A percentile compares a stretch with the other conserved stretches of the same genome.
Evolutionary conservation across 2,797 vertebrate species (phyloP).

Genomic region (Melanotaenia parkinsoni): DNA sequence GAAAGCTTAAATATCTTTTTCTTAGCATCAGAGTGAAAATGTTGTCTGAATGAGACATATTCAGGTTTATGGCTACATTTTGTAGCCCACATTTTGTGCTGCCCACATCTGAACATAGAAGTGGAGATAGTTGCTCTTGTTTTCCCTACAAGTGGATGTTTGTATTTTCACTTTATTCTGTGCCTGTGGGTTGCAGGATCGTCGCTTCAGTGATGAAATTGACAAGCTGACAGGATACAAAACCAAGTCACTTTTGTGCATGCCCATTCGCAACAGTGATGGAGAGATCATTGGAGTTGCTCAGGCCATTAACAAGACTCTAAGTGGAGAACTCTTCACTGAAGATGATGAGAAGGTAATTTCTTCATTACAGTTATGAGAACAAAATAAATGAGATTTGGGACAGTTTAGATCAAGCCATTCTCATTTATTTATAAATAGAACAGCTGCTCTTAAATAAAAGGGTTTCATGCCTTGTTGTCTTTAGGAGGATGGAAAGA

Average conservation of each 20-base stretch:
- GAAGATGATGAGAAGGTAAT: conserved; percentile 95
- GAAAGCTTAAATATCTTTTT: background rate
- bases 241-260: conserved; percentile 96
- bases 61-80: background rate
- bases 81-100: background rate
- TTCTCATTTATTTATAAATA: conserved; percentile 17
- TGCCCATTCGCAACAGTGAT: conserved; percentile 96
- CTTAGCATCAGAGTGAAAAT: background rate
- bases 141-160: conserved; percentile 14
- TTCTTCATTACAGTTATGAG: conserved; percentile 9
- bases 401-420: conserved; percentile 1
- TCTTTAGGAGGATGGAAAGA: background rate
- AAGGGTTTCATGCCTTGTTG: conserved; percentile 1
- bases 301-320: conserved; percentile 97
- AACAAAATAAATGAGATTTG: conserved; percentile 15
- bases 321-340: conserved; percentile 91
- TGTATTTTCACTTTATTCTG: conserved; percentile 25
- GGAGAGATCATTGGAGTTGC: conserved; percentile 96
- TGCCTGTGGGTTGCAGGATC: conserved; percentile 84
- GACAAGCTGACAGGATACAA: conserved; percentile 99
- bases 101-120: conserved; percentile 18
- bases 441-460: conserved; percentile 7
- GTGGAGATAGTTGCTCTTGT: background rate
- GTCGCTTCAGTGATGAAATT: conserved; percentile 97
- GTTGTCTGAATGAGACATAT: background rate